Percentiles rank a stretch among this genome's conserved stretches.
Evolutionary conservation across 2,113 vertebrate species (phyloP).

Genomic region (Sceloporus tristichus): DNA sequence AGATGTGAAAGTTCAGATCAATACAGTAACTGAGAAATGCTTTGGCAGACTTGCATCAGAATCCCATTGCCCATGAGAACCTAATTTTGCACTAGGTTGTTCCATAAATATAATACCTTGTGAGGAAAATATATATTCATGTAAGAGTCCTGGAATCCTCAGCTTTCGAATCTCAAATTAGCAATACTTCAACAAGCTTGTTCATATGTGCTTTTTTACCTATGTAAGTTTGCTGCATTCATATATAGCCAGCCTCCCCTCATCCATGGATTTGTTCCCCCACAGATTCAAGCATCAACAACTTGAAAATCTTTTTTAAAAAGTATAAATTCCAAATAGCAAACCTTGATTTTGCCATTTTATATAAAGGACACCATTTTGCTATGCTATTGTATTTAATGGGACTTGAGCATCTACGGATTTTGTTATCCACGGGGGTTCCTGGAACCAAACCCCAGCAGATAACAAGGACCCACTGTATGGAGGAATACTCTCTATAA

Average conservation of each 20-base stretch:
- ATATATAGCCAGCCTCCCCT: neutral
- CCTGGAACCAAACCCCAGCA: too few species aligned
- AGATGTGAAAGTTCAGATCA: slow-evolving; percentile 14
- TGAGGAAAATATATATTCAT: neutral
- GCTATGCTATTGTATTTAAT: too few species aligned
- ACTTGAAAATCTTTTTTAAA: too few species aligned
- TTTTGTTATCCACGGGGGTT: too few species aligned
- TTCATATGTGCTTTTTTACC: neutral
- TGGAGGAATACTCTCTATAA: neutral
- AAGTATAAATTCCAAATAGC: too few species aligned
- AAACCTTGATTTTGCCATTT: too few species aligned
- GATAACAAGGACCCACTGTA: neutral
- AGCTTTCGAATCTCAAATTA: neutral
- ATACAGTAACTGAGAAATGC: slow-evolving; percentile 28
- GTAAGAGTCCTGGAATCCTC: neutral
- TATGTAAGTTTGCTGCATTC: slow-evolving; percentile 2
- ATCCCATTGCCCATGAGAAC: too few species aligned
- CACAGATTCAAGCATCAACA: too few species aligned
- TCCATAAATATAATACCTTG: neutral
- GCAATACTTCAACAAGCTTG: neutral
- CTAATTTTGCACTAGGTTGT: neutral
- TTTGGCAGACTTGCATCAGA: slow-evolving; percentile 1
- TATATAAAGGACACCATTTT: too few species aligned
- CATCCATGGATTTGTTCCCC: too few species aligned
- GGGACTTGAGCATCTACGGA: too few species aligned